Evolutionary conservation across 2,113 vertebrate species (phyloP).

Genomic region (Antechinus stuartii): DNA sequence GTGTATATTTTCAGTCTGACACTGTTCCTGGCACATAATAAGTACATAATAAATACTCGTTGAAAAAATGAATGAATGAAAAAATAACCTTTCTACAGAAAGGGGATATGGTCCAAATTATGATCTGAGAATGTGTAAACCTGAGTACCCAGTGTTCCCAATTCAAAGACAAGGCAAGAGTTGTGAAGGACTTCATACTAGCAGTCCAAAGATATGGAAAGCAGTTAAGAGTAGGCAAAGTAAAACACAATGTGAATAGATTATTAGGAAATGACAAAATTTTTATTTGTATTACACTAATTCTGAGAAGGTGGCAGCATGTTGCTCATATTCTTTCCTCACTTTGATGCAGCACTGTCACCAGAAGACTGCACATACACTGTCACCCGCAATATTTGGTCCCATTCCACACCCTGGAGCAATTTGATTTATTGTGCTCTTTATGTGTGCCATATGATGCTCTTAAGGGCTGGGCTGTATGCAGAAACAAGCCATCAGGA

Average conservation of each 20-base stretch:
- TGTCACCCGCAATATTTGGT: not conserved
- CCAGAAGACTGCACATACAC: not conserved
- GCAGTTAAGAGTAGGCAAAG: not conserved
- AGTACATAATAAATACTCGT: not conserved
- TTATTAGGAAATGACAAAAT: not conserved
- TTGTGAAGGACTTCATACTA: not conserved
- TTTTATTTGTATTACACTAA: not conserved
- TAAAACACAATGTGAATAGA: not conserved
- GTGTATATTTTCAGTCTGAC: not conserved
- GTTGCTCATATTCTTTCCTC: not conserved
- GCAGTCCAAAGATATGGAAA: not conserved
- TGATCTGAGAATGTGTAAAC: not conserved
- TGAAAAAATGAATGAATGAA: not conserved
- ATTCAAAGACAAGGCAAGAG: not conserved
- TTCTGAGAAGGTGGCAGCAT: not conserved
- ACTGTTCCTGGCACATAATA: not conserved
- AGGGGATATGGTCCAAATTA: not conserved
- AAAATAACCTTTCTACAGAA: not conserved
- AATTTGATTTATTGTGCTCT: not conserved
- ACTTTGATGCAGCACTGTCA: not conserved
- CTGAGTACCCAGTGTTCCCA: not conserved
- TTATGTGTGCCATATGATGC: not conserved
- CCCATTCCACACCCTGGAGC: not conserved
- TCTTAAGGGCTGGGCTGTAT: not conserved
- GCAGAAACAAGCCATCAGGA: not conserved